These are phyloP conservation scores for Lymantria dispar DNA, from an alignment of 2,888 invertebrate genomes.

Conservation along the genomic window DNA sequence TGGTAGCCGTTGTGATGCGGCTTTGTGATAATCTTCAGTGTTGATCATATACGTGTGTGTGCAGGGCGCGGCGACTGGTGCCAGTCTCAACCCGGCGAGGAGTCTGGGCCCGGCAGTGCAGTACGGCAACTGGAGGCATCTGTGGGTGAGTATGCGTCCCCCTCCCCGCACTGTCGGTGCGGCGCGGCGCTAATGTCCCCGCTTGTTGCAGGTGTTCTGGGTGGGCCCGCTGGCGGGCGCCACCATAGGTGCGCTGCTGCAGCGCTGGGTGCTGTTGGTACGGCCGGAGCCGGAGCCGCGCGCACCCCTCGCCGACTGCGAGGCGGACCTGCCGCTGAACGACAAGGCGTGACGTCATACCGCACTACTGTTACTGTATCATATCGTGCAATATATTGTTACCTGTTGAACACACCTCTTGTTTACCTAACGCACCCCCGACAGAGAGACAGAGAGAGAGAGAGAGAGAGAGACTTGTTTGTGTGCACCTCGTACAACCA, in stretches of 20 bases:
- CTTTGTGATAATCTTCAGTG: background rate
- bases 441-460: too few relatives aligned
- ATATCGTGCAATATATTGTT: too few relatives aligned
- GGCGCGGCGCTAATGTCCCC: background rate
- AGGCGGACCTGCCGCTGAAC: slow-evolving; percentile 81
- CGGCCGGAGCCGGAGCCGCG: background rate
- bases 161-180: background rate
- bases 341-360: slow-evolving; percentile 43
- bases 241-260: slow-evolving; percentile 9
- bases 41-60: background rate
- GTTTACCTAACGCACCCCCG: too few relatives aligned
- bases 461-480: too few relatives aligned
- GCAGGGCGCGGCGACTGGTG: slow-evolving; percentile 85
- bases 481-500: too few relatives aligned
- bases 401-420: too few relatives aligned
- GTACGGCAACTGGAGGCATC: slow-evolving; percentile 81
- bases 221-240: slow-evolving; percentile 9
- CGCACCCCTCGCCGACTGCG: slow-evolving; percentile 24
- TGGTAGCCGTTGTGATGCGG: too few relatives aligned
- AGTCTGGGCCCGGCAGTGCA: slow-evolving; percentile 88
- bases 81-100: slow-evolving; percentile 87
- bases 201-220: slow-evolving; percentile 59
- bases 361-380: too few relatives aligned
- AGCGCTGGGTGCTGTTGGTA: slow-evolving; percentile 3
- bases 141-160: slow-evolving; percentile 82